Percentiles rank a stretch among this genome's conserved stretches.
These are phyloP conservation scores for Pseudochromis fuscus DNA, from an alignment of 2,797 vertebrate species.

Conservation along the genomic window DNA sequence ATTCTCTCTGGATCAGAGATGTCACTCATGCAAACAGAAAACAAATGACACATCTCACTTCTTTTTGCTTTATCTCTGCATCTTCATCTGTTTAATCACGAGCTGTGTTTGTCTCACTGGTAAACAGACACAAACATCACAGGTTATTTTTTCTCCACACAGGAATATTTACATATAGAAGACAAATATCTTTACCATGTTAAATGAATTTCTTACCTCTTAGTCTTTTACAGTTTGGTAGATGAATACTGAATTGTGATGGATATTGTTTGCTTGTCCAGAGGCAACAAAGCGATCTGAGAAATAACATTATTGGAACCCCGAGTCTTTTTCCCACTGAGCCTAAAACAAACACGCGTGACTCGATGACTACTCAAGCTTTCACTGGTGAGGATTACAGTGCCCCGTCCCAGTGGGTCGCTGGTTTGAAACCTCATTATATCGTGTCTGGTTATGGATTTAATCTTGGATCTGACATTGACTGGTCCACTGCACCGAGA, in stretches of 20 bases:
- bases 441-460: conserved; percentile 56
- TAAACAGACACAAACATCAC: too few species aligned
- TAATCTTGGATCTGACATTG: conserved; percentile 59
- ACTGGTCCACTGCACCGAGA: conserved; percentile 54
- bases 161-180: background rate
- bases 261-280: conserved; percentile 14
- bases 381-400: conserved; percentile 48
- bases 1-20: too few species aligned
- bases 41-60: too few species aligned
- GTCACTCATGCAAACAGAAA: too few species aligned
- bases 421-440: conserved; percentile 71
- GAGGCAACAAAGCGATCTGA: conserved; percentile 29
- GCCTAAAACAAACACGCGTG: conserved; percentile 66
- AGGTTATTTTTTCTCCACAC: conserved; percentile 13
- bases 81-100: background rate
- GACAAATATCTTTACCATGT: conserved; percentile 2
- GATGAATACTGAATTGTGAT: background rate
- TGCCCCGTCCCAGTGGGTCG: conserved; percentile 37
- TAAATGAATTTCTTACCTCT: background rate
- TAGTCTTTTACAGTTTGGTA: conserved; percentile 7
- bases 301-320: conserved; percentile 45
- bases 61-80: too few species aligned
- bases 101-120: conserved; percentile 13
- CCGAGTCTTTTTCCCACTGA: conserved; percentile 38
- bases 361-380: conserved; percentile 50